Conservation (phyloP, 1,140 invertebrate genomes). For the Drosophila cardini region DNA sequence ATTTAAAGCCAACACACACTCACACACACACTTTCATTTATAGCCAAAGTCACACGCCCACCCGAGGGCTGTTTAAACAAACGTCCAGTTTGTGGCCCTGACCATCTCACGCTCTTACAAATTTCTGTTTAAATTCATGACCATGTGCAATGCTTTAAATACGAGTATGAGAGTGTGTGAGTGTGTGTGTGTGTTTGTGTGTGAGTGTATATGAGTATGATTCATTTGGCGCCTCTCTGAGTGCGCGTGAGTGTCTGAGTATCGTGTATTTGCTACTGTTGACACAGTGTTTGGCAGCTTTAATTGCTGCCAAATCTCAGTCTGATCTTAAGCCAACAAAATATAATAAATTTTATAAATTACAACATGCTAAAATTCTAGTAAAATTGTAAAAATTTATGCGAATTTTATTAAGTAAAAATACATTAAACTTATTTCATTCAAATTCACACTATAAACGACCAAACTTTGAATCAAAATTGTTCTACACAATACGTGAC, state of each 20-base stretch:
- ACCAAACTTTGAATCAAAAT: no score
- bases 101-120: slow-evolving; percentile 65
- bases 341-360: no score
- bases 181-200: background rate
- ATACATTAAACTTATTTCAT: no score
- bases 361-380: no score
- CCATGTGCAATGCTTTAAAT: slow-evolving; percentile 49
- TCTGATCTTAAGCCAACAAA: no score
- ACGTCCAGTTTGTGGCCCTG: slow-evolving; percentile 59
- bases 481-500: background rate
- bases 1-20: slow-evolving; percentile 12
- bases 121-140: slow-evolving; percentile 58
- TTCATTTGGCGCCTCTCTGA: background rate
- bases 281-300: slow-evolving; percentile 20
- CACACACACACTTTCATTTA: slow-evolving; percentile 30
- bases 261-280: slow-evolving; percentile 18
- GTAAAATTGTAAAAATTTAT: no score
- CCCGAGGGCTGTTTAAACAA: slow-evolving; percentile 47
- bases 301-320: slow-evolving; percentile 7
- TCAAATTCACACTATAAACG: no score
- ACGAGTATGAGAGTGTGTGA: slow-evolving; percentile 15
- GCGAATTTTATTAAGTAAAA: no score
- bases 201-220: background rate
- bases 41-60: slow-evolving; percentile 13
- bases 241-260: slow-evolving; percentile 2